phyloP scores from a whole-genome alignment of 2,888 invertebrate genomes.

The Steinernema scapterisci region DNA sequence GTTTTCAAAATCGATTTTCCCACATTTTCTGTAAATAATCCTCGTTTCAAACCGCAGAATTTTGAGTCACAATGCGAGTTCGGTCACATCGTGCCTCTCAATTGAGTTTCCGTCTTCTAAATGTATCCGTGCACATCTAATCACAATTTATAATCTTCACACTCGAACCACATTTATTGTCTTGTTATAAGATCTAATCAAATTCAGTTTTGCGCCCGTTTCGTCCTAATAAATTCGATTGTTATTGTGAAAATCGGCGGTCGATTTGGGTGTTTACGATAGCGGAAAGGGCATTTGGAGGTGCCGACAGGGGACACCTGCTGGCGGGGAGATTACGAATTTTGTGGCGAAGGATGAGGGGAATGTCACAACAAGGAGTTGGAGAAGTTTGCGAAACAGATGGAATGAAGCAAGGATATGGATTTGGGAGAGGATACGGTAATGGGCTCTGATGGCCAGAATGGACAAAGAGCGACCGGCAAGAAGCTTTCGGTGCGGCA shows the following conservation, averaged over 20 bases:
- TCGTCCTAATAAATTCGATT: constrained; percentile 20
- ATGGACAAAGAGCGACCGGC: too few species aligned
- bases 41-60: too few species aligned
- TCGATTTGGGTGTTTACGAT: background rate
- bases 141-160: background rate
- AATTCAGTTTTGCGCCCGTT: background rate
- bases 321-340: too few species aligned
- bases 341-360: too few species aligned
- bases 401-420: too few species aligned
- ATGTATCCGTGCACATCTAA: background rate
- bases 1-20: background rate
- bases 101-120: background rate
- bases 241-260: constrained; percentile 14
- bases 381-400: too few species aligned
- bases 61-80: constrained; percentile 1
- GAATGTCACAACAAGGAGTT: too few species aligned
- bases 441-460: too few species aligned
- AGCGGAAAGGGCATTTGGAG: too few species aligned
- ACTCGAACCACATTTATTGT: background rate
- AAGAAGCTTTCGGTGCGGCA: too few species aligned
- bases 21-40: constrained; percentile 22
- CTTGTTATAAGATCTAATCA: constrained; percentile 5
- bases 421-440: too few species aligned
- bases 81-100: constrained; percentile 8
- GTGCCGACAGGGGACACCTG: too few species aligned